These are phyloP conservation scores for Congeria kusceri DNA, from an alignment of 2,888 invertebrate genomes.

Conservation along the genomic window DNA sequence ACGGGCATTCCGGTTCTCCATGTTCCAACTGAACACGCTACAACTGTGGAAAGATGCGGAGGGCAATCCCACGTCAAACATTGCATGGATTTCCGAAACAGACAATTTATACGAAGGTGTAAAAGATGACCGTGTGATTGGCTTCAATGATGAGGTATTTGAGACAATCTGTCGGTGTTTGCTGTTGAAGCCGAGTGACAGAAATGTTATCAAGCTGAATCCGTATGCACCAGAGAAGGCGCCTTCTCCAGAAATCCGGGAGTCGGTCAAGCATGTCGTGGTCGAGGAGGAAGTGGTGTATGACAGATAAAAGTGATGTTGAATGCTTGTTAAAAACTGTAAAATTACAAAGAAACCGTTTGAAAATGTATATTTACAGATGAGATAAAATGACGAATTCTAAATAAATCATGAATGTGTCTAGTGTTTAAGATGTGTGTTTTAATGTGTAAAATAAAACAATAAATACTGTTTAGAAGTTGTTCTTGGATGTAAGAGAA, in stretches of 20 bases:
- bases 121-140: conserved; percentile 87
- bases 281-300: too few species aligned
- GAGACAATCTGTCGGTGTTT: conserved; percentile 91
- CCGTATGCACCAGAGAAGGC: background rate
- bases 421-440: too few species aligned
- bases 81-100: conserved; percentile 92
- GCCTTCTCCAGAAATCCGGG: background rate
- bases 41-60: conserved; percentile 87
- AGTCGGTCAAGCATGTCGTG: too few species aligned
- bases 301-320: too few species aligned
- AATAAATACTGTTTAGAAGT: too few species aligned
- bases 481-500: too few species aligned
- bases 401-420: too few species aligned
- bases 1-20: conserved; percentile 90
- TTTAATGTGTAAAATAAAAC: too few species aligned
- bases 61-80: conserved; percentile 90
- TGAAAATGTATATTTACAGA: too few species aligned
- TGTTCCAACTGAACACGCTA: conserved; percentile 95
- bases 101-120: conserved; percentile 91
- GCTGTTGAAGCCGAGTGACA: conserved; percentile 80
- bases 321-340: too few species aligned
- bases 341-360: too few species aligned
- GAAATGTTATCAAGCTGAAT: conserved; percentile 82
- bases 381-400: too few species aligned
- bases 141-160: conserved; percentile 93